phyloP scores from a whole-genome alignment of 2,888 invertebrate species.

The Callyntrura sp. region DNA sequence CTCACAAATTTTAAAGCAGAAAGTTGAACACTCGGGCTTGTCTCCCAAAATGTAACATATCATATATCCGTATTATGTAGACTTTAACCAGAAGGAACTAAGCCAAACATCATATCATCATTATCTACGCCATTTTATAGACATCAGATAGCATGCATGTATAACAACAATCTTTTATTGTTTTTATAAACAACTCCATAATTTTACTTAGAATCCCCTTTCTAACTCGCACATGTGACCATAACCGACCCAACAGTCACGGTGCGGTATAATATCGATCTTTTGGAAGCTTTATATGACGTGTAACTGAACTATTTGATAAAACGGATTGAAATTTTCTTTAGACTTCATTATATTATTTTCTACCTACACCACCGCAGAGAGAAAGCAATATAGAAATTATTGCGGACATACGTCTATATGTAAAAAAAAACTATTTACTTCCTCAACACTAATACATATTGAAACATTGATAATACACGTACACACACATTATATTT shows the following conservation, averaged over 20 bases:
- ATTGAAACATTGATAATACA: neutral
- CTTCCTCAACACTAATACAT: neutral
- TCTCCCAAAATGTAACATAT: neutral
- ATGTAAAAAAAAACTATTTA: neutral
- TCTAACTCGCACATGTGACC: neutral
- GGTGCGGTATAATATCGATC: conserved; percentile 61
- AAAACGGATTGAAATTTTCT: conserved; percentile 67
- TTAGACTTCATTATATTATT: conserved; percentile 28
- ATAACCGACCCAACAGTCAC: neutral
- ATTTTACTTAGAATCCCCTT: neutral
- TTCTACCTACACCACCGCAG: neutral
- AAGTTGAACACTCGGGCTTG: neutral
- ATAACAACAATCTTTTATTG: neutral
- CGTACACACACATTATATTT: neutral
- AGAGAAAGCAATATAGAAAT: neutral
- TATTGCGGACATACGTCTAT: neutral
- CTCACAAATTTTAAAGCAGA: conserved; percentile 10
- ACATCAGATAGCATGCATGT: neutral
- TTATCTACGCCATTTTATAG: no score
- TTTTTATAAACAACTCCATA: neutral
- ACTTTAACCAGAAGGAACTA: neutral
- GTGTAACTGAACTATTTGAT: conserved; percentile 73
- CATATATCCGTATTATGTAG: neutral
- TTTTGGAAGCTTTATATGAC: conserved; percentile 49
- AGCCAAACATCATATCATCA: conserved; percentile 65